Evolutionary conservation across 2,797 vertebrate species (phyloP).

Genomic region (Urosaurus nigricauda): DNA sequence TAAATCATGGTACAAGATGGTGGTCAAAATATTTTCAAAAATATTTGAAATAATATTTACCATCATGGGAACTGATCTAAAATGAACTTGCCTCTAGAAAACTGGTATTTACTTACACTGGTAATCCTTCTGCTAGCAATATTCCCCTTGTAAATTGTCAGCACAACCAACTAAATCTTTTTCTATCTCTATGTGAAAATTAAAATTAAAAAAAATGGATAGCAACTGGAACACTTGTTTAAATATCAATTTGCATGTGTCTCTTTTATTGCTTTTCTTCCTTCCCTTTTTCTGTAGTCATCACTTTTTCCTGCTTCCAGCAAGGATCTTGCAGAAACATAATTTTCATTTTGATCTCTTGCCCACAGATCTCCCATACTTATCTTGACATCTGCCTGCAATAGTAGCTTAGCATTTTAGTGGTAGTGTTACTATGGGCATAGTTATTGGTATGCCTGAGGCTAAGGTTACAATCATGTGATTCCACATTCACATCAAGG

Average conservation of each 20-base stretch:
- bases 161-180: background rate
- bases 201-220: background rate
- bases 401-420: background rate
- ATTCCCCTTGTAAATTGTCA: too few relatives aligned
- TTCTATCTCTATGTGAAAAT: background rate
- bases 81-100: slow-evolving; percentile 51
- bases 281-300: background rate
- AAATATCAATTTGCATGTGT: slow-evolving; percentile 48
- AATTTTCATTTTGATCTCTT: background rate
- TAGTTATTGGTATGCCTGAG: background rate
- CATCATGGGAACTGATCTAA: slow-evolving; percentile 58
- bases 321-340: background rate
- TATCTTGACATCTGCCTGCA: background rate
- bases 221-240: background rate
- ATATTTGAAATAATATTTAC: slow-evolving; percentile 53
- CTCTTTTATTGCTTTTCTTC: background rate
- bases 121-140: too few relatives aligned
- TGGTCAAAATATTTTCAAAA: too few relatives aligned
- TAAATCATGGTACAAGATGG: too few relatives aligned
- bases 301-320: background rate
- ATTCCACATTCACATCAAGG: background rate
- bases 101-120: slow-evolving; percentile 57
- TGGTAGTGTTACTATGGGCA: background rate
- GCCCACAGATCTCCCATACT: background rate
- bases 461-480: background rate